A percentile compares a stretch with the other conserved stretches of the same genome.
phyloP scores from a whole-genome alignment of 2,797 vertebrate species.

The Siniperca scherzeri region DNA sequence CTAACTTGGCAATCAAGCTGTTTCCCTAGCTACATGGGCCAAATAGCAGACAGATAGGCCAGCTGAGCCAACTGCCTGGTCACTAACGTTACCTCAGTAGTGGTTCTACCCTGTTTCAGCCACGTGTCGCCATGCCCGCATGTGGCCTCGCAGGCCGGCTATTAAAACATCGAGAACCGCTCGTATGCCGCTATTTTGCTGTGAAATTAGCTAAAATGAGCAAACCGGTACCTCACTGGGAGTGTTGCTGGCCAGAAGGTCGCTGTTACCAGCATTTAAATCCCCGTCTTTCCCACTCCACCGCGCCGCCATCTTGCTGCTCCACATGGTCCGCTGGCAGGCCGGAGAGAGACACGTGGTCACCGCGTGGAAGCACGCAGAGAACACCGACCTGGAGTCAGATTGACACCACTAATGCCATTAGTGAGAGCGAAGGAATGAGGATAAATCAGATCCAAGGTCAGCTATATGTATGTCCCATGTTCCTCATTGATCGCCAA shows the following conservation, averaged over 20 bases:
- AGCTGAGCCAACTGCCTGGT: conserved; percentile 3
- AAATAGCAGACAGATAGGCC: background rate
- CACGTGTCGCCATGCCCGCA: conserved; percentile 81
- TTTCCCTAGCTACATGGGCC: background rate
- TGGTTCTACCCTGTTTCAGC: conserved; percentile 47
- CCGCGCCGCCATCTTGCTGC: conserved; percentile 93
- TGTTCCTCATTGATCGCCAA: background rate
- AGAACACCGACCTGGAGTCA: conserved; percentile 61
- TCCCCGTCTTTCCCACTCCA: conserved; percentile 84
- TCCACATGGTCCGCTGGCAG: conserved; percentile 75
- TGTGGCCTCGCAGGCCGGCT: conserved; percentile 45
- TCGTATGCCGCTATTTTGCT: fast-evolving
- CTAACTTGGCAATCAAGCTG: background rate
- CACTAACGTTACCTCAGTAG: background rate
- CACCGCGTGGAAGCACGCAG: background rate
- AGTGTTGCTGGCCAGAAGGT: conserved; percentile 51
- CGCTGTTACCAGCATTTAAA: conserved; percentile 79
- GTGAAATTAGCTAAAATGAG: background rate
- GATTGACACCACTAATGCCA: fast-evolving
- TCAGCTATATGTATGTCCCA: background rate
- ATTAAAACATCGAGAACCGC: background rate
- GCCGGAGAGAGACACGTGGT: conserved; percentile 79
- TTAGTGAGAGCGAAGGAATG: fast-evolving
- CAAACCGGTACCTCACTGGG: conserved; percentile 71
- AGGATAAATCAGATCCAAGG: conserved; percentile 29